A percentile compares a stretch with the other conserved stretches of the same genome.
Conservation (phyloP, 1,140 invertebrate genomes). For the Trypoxylus dichotomus region DNA sequence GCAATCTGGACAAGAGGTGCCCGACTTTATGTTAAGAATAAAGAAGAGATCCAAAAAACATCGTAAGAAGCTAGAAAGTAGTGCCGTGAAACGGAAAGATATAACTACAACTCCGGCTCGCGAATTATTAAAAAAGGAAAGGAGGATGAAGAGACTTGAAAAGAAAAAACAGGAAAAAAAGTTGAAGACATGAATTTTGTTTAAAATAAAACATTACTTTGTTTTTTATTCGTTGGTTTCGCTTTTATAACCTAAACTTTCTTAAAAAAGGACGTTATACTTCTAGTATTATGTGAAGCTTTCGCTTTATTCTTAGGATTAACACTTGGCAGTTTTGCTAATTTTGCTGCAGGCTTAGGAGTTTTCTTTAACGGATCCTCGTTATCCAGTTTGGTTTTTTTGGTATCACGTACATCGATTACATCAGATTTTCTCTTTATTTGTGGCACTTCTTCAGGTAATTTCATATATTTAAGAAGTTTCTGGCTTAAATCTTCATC, state of each 20-base stretch:
- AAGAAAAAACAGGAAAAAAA: not conserved
- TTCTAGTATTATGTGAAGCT: constrained; percentile 72
- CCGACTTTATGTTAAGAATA: constrained; percentile 84
- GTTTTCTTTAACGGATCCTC: constrained; percentile 34
- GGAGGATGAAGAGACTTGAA: not conserved
- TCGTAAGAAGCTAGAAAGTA: constrained; percentile 56
- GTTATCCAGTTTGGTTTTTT: constrained; percentile 47
- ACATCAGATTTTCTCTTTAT: constrained; percentile 44
- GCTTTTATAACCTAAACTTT: constrained; percentile 52
- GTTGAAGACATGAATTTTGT: no score
- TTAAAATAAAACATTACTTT: no score
- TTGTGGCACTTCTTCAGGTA: constrained; percentile 60
- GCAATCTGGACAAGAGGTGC: constrained; percentile 86
- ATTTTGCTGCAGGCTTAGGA: constrained; percentile 39
- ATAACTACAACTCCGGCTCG: constrained; percentile 43
- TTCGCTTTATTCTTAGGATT: constrained; percentile 73
- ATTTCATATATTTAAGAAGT: constrained; percentile 63
- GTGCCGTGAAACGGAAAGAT: constrained; percentile 45
- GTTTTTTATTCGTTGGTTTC: no score
- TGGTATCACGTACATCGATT: constrained; percentile 42
- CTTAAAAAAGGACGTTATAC: constrained; percentile 73
- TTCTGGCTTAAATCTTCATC: constrained; percentile 64
- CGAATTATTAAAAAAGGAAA: constrained; percentile 31
- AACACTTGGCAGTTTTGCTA: constrained; percentile 54
- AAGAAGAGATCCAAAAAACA: constrained; percentile 72